A percentile compares a stretch with the other conserved stretches of the same genome.
Conservation (phyloP, 2,888 invertebrate species). For the Hoplodrina ambigua region DNA sequence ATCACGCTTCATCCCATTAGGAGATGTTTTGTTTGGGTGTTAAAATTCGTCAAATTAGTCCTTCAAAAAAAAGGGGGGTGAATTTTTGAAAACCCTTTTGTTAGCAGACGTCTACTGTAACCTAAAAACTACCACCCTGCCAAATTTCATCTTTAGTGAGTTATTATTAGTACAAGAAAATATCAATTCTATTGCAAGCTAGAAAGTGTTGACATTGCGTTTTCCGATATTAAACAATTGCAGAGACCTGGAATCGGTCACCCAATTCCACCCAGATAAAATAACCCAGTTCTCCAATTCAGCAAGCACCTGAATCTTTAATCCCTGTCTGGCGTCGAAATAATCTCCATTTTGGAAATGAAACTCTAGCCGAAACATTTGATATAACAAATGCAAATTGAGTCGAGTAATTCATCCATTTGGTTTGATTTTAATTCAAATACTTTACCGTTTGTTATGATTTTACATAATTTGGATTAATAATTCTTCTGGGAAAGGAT, state of each 20-base stretch:
- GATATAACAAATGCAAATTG: conserved; percentile 51
- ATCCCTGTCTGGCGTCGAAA: conserved; percentile 29
- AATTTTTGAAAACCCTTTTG: too few species aligned
- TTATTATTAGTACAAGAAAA: too few species aligned
- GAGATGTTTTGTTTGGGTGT: too few species aligned
- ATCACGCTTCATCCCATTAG: too few species aligned
- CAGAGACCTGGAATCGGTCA: neutral
- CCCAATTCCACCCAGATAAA: neutral
- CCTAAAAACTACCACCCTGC: too few species aligned
- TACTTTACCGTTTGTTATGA: conserved; percentile 9
- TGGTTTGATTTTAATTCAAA: conserved; percentile 56
- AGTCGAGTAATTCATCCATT: conserved; percentile 43
- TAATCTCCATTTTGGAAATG: conserved; percentile 38
- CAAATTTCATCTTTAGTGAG: too few species aligned
- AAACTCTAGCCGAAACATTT: conserved; percentile 36
- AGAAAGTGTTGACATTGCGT: neutral
- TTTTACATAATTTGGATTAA: conserved; percentile 44
- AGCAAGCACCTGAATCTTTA: conserved; percentile 26
- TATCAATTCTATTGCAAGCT: too few species aligned
- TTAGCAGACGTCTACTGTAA: too few species aligned
- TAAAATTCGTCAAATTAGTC: too few species aligned
- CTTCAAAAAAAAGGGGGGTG: too few species aligned
- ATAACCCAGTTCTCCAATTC: conserved; percentile 8
- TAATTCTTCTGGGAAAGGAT: conserved; percentile 18
- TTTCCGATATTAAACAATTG: neutral